These are phyloP conservation scores for Pristionchus pacificus DNA, from an alignment of 1,140 invertebrate genomes.

Conservation along the genomic window DNA sequence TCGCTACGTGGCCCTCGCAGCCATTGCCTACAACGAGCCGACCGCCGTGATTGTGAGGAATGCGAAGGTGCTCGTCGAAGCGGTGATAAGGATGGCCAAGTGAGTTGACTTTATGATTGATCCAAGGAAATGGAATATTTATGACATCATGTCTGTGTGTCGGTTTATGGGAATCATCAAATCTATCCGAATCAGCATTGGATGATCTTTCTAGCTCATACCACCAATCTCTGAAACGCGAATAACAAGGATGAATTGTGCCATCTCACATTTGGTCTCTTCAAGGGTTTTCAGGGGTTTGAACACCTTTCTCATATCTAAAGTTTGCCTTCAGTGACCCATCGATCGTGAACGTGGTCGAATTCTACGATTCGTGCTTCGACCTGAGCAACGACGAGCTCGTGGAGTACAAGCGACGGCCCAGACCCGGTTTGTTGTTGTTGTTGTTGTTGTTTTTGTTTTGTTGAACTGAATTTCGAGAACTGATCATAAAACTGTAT, in stretches of 20 bases:
- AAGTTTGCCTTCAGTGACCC: neutral
- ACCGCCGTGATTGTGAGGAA: conserved; percentile 12
- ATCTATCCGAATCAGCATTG: neutral
- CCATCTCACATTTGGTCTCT: neutral
- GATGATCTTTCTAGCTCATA: neutral
- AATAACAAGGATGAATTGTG: neutral
- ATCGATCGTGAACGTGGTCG: neutral
- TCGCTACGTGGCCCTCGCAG: conserved; percentile 20
- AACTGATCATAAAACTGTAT: neutral
- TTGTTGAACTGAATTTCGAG: neutral
- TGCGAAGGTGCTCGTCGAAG: conserved; percentile 19
- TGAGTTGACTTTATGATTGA: neutral
- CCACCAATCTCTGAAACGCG: neutral
- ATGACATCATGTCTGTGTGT: neutral
- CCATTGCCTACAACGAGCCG: conserved; percentile 21
- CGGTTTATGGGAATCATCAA: neutral
- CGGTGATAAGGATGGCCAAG: conserved; percentile 21
- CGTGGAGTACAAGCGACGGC: conserved; percentile 1
- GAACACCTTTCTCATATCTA: neutral
- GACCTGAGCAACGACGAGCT: neutral
- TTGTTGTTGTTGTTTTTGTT: neutral
- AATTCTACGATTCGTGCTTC: conserved; percentile 2
- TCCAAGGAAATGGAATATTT: neutral
- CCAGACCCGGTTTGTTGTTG: neutral
- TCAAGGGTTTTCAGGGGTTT: neutral